Conservation (phyloP, 2,888 invertebrate species). For the Choreutis nemorana region DNA sequence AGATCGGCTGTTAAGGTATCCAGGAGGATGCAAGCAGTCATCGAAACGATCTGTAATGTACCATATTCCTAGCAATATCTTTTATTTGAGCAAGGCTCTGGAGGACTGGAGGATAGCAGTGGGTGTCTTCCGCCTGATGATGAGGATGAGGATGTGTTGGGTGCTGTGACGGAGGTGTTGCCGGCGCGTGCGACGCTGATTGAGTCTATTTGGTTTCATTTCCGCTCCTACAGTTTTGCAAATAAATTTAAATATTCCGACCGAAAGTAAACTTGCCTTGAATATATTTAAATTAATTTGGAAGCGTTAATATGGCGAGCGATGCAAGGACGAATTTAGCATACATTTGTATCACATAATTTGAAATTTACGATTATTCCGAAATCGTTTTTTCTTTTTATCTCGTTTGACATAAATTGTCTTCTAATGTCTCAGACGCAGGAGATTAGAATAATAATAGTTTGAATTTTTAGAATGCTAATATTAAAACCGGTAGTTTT, state of each 20-base stretch:
- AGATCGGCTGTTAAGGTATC: no score
- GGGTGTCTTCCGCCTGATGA: no score
- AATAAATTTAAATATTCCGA: constrained; percentile 34
- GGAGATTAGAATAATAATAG: constrained; percentile 7
- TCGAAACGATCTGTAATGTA: no score
- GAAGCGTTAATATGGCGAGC: constrained; percentile 30
- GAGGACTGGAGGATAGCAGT: no score
- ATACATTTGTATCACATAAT: constrained; percentile 43
- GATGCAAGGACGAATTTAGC: constrained; percentile 57
- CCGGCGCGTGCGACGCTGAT: constrained; percentile 15
- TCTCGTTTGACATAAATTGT: constrained; percentile 10
- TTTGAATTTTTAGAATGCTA: constrained; percentile 5
- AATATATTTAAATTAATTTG: constrained; percentile 59
- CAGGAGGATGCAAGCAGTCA: no score
- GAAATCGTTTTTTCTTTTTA: constrained; percentile 13
- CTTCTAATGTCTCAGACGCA: constrained; percentile 6
- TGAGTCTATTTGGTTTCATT: constrained; percentile 27
- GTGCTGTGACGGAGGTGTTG: no score
- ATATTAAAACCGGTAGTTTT: constrained; percentile 8
- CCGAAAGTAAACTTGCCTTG: constrained; percentile 41
- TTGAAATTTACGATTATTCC: constrained; percentile 24
- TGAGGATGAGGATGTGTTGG: no score
- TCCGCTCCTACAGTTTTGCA: constrained; percentile 36
- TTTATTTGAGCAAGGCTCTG: no score
- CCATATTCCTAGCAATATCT: no score